Percentiles rank a stretch among this genome's conserved stretches.
These are phyloP conservation scores for Dinothrombium tinctorium DNA, from an alignment of 1,140 invertebrate genomes.

Conservation along the genomic window DNA sequence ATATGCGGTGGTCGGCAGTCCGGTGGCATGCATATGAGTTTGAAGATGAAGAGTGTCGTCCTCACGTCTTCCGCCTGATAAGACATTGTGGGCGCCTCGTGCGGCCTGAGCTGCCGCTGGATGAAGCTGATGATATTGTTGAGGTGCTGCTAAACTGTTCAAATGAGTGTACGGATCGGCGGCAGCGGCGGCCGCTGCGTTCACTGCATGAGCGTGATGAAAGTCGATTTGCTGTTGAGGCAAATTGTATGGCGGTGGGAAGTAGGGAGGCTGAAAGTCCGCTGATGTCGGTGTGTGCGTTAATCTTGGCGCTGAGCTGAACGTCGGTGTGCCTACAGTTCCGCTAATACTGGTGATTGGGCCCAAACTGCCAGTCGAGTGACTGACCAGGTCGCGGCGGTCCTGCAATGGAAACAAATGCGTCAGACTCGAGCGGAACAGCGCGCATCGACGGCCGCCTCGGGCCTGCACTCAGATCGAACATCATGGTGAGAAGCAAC, in stretches of 20 bases:
- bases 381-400: slow-evolving; percentile 35
- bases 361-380: slow-evolving; percentile 29
- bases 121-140: slow-evolving; percentile 32
- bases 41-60: slow-evolving; percentile 26
- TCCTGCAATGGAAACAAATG: no score
- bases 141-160: slow-evolving; percentile 31
- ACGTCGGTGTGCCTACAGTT: slow-evolving; percentile 32
- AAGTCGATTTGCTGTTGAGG: slow-evolving; percentile 34
- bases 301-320: no score
- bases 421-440: no score
- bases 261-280: slow-evolving; percentile 84
- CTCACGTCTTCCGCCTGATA: slow-evolving; percentile 25
- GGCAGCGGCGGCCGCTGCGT: slow-evolving; percentile 21
- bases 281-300: slow-evolving; percentile 32
- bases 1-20: slow-evolving; percentile 16
- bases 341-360: slow-evolving; percentile 36
- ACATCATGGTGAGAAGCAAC: no score
- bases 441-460: no score
- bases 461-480: no score
- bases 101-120: slow-evolving; percentile 10
- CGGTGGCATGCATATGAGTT: slow-evolving; percentile 20
- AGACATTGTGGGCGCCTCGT: slow-evolving; percentile 22
- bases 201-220: slow-evolving; percentile 29
- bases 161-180: slow-evolving; percentile 37
- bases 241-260: slow-evolving; percentile 67